Evolutionary conservation across 2,797 vertebrate species (phyloP).

Genomic region (Scyliorhinus canicula): DNA sequence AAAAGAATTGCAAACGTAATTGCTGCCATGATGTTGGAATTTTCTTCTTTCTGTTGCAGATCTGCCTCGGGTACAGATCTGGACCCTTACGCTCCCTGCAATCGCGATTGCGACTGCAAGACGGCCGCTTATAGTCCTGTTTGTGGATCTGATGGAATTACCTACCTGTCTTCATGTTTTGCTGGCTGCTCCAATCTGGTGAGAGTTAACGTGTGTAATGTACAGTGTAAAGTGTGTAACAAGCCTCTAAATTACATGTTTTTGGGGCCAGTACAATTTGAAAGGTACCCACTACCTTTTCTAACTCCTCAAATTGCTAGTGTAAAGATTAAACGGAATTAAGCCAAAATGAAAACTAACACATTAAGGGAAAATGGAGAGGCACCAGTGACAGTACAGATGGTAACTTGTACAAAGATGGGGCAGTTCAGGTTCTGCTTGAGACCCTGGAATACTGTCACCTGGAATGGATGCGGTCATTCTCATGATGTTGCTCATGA

Average conservation of each 20-base stretch:
- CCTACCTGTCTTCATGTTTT: constrained; percentile 93
- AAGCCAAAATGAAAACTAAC: neutral
- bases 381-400: neutral
- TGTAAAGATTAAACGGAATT: neutral
- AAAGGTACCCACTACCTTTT: neutral
- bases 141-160: constrained; percentile 84
- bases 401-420: neutral
- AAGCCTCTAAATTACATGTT: neutral
- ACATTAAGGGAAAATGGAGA: no score
- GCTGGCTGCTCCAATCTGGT: constrained; percentile 79
- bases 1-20: neutral
- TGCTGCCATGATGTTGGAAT: neutral
- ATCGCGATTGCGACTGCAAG: constrained; percentile 86
- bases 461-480: neutral
- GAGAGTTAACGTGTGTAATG: constrained; percentile 30
- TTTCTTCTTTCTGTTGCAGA: constrained; percentile 43
- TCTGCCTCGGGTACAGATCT: constrained; percentile 49
- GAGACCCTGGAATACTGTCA: neutral
- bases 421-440: neutral
- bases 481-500: neutral
- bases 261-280: neutral
- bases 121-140: constrained; percentile 91
- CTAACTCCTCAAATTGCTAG: neutral
- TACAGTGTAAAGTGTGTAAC: no score
- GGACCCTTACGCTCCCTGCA: constrained; percentile 76